Evolutionary conservation across 2,888 invertebrate species (phyloP).

Genomic region (Acleris cristana): DNA sequence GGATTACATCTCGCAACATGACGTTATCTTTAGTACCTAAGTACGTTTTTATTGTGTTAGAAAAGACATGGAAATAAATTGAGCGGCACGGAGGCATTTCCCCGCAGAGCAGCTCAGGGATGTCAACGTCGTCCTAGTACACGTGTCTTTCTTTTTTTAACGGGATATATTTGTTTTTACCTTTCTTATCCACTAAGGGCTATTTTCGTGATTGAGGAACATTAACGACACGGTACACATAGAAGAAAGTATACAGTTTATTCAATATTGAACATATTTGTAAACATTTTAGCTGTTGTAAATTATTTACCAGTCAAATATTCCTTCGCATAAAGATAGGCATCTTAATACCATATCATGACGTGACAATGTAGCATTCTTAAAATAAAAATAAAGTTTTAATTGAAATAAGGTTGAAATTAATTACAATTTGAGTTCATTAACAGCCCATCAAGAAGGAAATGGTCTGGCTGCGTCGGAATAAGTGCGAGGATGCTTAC

Average conservation of each 20-base stretch:
- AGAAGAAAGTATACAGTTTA: neutral
- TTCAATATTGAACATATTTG: neutral
- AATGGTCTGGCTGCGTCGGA: slow-evolving; percentile 37
- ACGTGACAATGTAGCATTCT: no score
- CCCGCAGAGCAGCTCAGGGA: slow-evolving; percentile 23
- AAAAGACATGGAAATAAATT: slow-evolving; percentile 24
- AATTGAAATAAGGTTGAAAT: neutral
- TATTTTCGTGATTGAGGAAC: slow-evolving; percentile 3
- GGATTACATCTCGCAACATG: no score
- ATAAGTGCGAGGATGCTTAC: slow-evolving; percentile 41
- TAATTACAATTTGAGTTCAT: slow-evolving; percentile 11
- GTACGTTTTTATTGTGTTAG: slow-evolving; percentile 10
- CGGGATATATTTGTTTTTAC: slow-evolving; percentile 7
- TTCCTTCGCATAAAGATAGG: no score
- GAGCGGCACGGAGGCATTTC: slow-evolving; percentile 24
- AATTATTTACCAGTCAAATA: no score
- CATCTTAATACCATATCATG: no score
- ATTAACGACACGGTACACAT: neutral
- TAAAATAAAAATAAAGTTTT: no score
- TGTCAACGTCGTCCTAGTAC: slow-evolving; percentile 14
- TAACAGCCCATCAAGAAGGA: slow-evolving; percentile 15
- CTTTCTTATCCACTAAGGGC: slow-evolving; percentile 10
- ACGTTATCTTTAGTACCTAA: neutral
- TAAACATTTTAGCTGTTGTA: no score
- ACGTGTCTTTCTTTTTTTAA: slow-evolving; percentile 20